Conservation (phyloP, 2,797 vertebrate genomes). For the Chanos chanos region DNA sequence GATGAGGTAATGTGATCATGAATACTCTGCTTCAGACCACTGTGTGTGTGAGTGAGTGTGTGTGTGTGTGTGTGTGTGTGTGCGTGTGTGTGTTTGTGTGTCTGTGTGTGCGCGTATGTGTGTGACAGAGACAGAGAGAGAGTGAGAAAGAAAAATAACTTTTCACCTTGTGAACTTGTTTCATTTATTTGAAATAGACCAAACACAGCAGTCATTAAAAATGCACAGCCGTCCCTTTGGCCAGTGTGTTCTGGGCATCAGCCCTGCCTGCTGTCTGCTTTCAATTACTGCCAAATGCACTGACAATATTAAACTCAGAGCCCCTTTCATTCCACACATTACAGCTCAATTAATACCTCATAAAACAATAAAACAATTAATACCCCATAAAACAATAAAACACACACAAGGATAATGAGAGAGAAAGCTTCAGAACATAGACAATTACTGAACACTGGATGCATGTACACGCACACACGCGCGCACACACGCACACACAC, state of each 20-base stretch:
- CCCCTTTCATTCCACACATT: conserved; percentile 69
- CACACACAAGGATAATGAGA: conserved; percentile 70
- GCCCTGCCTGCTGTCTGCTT: conserved; percentile 57
- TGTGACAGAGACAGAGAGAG: too few relatives aligned
- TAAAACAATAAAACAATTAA: conserved; percentile 79
- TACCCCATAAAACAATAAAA: conserved; percentile 74
- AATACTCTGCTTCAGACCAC: conserved; percentile 56
- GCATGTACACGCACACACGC: not conserved
- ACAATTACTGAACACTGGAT: not conserved
- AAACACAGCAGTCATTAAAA: too few relatives aligned
- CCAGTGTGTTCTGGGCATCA: conserved; percentile 32
- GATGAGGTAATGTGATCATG: conserved; percentile 76
- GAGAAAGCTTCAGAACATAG: conserved; percentile 42
- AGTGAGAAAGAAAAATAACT: too few relatives aligned
- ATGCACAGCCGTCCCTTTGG: too few relatives aligned
- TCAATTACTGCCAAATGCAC: conserved; percentile 66
- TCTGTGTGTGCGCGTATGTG: not conserved
- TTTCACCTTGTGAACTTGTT: too few relatives aligned
- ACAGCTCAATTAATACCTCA: conserved; percentile 74
- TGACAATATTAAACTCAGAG: conserved; percentile 63
- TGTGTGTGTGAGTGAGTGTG: conserved; percentile 37
- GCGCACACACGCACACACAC: not conserved
- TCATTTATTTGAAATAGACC: too few relatives aligned
- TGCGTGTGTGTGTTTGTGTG: conserved; percentile 10
- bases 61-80: not conserved